A percentile compares a stretch with the other conserved stretches of the same genome.
These are phyloP conservation scores for Drosophila subobscura DNA, from an alignment of 1,140 invertebrate genomes.

Conservation along the genomic window DNA sequence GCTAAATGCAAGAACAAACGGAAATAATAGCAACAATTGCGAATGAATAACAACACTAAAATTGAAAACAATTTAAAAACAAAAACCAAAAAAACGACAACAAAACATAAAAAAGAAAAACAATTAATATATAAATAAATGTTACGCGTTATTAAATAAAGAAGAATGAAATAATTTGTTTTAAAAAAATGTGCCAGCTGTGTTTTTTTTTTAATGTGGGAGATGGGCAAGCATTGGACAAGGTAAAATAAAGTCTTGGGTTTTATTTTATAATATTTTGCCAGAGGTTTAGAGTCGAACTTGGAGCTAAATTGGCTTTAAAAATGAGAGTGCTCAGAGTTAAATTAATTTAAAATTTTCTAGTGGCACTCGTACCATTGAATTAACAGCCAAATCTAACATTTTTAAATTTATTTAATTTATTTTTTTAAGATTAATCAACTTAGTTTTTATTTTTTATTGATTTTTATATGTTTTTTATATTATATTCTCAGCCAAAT, in stretches of 20 bases:
- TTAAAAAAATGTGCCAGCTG: conserved; percentile 65
- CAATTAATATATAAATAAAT: conserved; percentile 84
- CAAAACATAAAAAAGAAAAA: conserved; percentile 67
- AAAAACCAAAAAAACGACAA: conserved; percentile 41
- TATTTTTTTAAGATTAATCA: no score
- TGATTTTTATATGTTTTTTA: no score
- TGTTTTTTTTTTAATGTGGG: conserved; percentile 8
- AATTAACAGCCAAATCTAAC: no score
- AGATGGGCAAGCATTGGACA: not conserved
- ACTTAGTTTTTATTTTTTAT: conserved; percentile 4
- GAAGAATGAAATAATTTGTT: conserved; percentile 83
- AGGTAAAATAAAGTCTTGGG: no score
- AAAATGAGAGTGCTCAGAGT: no score
- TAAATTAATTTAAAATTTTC: no score
- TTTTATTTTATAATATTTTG: no score
- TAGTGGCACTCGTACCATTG: no score
- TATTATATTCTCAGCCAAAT: not conserved
- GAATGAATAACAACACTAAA: conserved; percentile 49
- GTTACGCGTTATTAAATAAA: conserved; percentile 84
- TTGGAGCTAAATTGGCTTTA: no score
- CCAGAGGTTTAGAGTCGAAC: no score
- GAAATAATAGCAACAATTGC: conserved; percentile 67
- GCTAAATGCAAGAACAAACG: conserved; percentile 52
- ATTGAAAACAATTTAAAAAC: conserved; percentile 44
- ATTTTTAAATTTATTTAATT: no score